A percentile compares a stretch with the other conserved stretches of the same genome.
These are phyloP conservation scores for Heteromyza rotundicornis DNA, from an alignment of 2,888 invertebrate genomes.

Conservation along the genomic window DNA sequence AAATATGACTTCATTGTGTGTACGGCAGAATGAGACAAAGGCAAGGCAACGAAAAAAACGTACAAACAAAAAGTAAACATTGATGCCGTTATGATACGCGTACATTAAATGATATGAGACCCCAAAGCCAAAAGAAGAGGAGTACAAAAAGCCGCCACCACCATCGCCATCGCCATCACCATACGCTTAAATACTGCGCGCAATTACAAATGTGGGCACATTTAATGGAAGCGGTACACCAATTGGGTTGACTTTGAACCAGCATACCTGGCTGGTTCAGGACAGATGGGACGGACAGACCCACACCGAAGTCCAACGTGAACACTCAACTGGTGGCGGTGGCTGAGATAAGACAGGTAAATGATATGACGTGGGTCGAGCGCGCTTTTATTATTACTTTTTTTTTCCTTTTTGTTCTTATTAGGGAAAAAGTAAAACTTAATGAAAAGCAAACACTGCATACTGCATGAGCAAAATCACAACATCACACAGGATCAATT, in stretches of 20 bases:
- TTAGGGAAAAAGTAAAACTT: neutral
- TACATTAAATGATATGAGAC: neutral
- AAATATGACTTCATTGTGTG: neutral
- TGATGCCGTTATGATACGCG: conserved; percentile 3
- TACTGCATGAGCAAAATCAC: conserved; percentile 49
- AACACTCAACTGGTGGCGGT: neutral
- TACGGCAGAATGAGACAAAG: neutral
- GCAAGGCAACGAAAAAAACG: neutral
- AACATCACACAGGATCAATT: conserved; percentile 55
- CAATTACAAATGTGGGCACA: conserved; percentile 6
- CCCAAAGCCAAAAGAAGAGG: neutral
- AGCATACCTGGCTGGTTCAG: neutral
- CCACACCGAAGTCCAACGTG: neutral
- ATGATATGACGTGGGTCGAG: conserved; percentile 1
- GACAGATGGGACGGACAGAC: neutral
- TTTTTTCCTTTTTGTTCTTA: neutral
- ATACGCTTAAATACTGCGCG: neutral
- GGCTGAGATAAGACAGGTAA: neutral
- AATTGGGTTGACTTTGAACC: neutral
- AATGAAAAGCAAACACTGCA: conserved; percentile 7
- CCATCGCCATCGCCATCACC: neutral
- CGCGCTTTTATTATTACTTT: neutral
- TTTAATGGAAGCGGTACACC: neutral
- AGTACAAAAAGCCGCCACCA: neutral
- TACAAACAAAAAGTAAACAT: neutral